Evolutionary conservation across 92 coral and sea anemone genomes (phyloP).

Genomic region (Siderastrea radians): DNA sequence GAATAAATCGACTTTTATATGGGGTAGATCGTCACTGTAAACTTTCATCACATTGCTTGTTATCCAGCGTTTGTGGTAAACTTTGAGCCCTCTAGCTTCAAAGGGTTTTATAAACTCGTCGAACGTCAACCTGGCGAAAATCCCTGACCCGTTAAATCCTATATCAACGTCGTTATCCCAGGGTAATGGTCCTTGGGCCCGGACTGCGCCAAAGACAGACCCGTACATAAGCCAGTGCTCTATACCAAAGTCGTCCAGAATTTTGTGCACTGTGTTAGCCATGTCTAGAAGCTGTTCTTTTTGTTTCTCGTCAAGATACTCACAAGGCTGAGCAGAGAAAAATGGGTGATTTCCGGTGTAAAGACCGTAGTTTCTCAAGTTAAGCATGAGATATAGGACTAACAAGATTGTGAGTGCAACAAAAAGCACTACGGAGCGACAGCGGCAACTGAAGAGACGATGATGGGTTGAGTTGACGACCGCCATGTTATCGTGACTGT

Average conservation of each 20-base stretch:
- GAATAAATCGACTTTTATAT: constrained; percentile 11
- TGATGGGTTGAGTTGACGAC: not conserved
- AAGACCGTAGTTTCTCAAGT: constrained; percentile 33
- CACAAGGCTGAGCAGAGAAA: constrained; percentile 24
- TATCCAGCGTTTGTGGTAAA: constrained; percentile 23
- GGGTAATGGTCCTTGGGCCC: constrained; percentile 44
- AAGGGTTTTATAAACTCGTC: constrained; percentile 36
- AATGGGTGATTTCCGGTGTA: constrained; percentile 37
- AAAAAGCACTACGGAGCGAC: not conserved
- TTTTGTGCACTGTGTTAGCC: constrained; percentile 56
- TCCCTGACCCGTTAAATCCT: constrained; percentile 53
- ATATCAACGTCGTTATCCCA: constrained; percentile 68
- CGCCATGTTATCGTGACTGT: not conserved
- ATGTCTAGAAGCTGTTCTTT: constrained; percentile 47
- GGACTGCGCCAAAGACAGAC: constrained; percentile 63
- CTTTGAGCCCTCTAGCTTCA: constrained; percentile 35
- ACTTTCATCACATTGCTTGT: constrained; percentile 43
- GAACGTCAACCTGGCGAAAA: constrained; percentile 27
- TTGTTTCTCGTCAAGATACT: constrained; percentile 9
- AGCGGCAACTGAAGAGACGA: not conserved
- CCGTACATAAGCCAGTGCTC: constrained; percentile 64
- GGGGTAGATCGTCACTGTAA: constrained; percentile 11
- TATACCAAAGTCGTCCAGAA: constrained; percentile 48
- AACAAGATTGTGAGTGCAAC: not conserved
- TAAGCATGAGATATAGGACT: not conserved